phyloP scores from a whole-genome alignment of 1,140 invertebrate species.

The Trialeurodes vaporariorum region DNA sequence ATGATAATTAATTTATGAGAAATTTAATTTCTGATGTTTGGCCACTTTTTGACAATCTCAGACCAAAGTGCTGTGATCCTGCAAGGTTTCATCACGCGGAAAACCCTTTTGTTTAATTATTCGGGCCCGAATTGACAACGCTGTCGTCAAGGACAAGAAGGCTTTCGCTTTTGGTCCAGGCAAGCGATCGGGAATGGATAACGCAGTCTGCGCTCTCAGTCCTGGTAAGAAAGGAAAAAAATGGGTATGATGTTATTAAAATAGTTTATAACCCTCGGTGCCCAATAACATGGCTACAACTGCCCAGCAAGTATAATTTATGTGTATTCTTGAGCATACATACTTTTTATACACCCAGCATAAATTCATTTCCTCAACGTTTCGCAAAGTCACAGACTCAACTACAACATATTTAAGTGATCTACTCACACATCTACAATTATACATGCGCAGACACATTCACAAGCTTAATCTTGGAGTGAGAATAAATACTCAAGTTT shows the following conservation, averaged over 20 bases:
- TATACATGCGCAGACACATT: not conserved
- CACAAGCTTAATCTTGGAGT: too few species aligned
- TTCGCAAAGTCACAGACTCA: too few species aligned
- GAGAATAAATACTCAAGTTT: too few species aligned
- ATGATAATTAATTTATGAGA: too few species aligned
- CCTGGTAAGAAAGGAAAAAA: not conserved
- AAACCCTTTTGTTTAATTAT: too few species aligned
- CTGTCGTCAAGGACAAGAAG: too few species aligned
- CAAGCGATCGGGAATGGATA: not conserved
- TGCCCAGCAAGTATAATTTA: not conserved
- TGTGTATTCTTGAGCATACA: not conserved
- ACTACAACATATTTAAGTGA: not conserved
- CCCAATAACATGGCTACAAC: not conserved
- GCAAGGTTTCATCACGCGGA: too few species aligned
- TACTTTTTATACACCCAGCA: not conserved
- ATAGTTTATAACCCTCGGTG: not conserved
- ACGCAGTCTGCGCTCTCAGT: not conserved
- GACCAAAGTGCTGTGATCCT: too few species aligned
- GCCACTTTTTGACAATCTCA: too few species aligned
- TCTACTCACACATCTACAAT: not conserved
- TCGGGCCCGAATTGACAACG: too few species aligned
- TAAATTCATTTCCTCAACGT: not conserved
- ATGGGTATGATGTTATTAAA: constrained; percentile 1
- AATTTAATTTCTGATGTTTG: too few species aligned
- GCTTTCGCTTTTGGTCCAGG: too few species aligned